Evolutionary conservation across 1,140 invertebrate species (phyloP).

Genomic region (Sipha flava): DNA sequence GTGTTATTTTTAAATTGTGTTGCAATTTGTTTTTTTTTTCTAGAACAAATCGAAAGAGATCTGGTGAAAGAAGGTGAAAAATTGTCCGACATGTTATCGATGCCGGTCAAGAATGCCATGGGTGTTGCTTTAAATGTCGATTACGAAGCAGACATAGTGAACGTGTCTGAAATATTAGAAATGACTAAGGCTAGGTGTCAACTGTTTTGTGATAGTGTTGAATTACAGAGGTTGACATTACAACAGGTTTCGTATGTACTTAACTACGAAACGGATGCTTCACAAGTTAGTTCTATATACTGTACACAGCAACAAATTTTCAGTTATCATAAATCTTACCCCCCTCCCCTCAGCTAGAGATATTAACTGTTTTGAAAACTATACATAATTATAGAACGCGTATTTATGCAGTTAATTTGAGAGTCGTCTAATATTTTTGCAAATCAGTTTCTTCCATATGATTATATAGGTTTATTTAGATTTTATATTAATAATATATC

Average conservation of each 20-base stretch:
- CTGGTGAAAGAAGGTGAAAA: slow-evolving; percentile 69
- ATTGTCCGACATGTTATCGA: slow-evolving; percentile 65
- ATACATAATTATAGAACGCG: too few relatives aligned
- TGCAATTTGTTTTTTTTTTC: slow-evolving; percentile 35
- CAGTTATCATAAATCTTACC: too few relatives aligned
- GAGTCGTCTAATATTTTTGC: too few relatives aligned
- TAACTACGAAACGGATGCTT: slow-evolving; percentile 64
- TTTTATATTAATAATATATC: too few relatives aligned
- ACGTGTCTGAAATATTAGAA: slow-evolving; percentile 57
- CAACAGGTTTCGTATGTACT: slow-evolving; percentile 66
- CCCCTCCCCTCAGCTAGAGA: too few relatives aligned
- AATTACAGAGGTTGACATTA: slow-evolving; percentile 63
- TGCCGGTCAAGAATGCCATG: slow-evolving; percentile 69
- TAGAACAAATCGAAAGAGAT: slow-evolving; percentile 56
- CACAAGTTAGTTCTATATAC: slow-evolving; percentile 47
- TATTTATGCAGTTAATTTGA: too few relatives aligned
- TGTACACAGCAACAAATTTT: too few relatives aligned
- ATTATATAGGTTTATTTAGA: too few relatives aligned
- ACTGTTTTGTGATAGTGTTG: slow-evolving; percentile 59
- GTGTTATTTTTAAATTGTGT: not conserved
- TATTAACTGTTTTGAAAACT: too few relatives aligned
- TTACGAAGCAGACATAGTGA: slow-evolving; percentile 61
- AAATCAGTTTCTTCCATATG: too few relatives aligned
- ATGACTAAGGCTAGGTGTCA: slow-evolving; percentile 54
- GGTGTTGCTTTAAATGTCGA: slow-evolving; percentile 63